A percentile compares a stretch with the other conserved stretches of the same genome.
phyloP scores from a whole-genome alignment of 1,140 invertebrate species.

The Drosophila ogumai region DNA sequence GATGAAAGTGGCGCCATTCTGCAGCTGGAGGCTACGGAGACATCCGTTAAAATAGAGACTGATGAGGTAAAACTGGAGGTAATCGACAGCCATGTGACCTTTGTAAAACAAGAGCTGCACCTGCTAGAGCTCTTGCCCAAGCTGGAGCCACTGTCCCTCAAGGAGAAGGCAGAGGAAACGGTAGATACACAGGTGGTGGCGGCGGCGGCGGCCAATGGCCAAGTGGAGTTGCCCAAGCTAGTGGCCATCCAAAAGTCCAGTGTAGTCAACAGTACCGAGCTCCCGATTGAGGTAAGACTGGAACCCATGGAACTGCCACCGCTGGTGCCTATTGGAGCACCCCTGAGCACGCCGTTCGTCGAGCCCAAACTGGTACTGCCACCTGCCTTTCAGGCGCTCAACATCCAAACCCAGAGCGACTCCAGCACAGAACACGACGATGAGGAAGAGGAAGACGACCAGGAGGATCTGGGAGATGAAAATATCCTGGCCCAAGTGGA shows the following conservation, averaged over 20 bases:
- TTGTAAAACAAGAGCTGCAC: conserved; percentile 47
- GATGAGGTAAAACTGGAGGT: conserved; percentile 55
- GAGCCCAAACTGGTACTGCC: conserved; percentile 49
- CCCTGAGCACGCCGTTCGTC: conserved; percentile 66
- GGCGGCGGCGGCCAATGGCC: conserved; percentile 23
- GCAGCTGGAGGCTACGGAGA: conserved; percentile 22
- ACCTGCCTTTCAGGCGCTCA: conserved; percentile 52
- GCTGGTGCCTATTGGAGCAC: conserved; percentile 69
- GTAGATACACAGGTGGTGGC: neutral
- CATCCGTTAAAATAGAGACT: conserved; percentile 67
- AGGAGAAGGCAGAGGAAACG: conserved; percentile 35
- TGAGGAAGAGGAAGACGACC: conserved; percentile 41
- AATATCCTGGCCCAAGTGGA: conserved; percentile 71
- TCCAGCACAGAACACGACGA: conserved; percentile 60
- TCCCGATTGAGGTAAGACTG: conserved; percentile 54
- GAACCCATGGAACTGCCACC: conserved; percentile 65
- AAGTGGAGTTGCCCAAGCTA: conserved; percentile 64
- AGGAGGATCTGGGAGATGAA: conserved; percentile 35
- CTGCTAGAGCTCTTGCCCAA: conserved; percentile 53
- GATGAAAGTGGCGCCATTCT: neutral
- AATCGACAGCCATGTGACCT: conserved; percentile 32
- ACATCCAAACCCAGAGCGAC: conserved; percentile 53
- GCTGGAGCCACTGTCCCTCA: conserved; percentile 51
- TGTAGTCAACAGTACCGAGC: conserved; percentile 2
- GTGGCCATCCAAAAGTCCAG: conserved; percentile 65